phyloP scores from a whole-genome alignment of 2,113 vertebrate species.

The Leptodactylus fuscus region DNA sequence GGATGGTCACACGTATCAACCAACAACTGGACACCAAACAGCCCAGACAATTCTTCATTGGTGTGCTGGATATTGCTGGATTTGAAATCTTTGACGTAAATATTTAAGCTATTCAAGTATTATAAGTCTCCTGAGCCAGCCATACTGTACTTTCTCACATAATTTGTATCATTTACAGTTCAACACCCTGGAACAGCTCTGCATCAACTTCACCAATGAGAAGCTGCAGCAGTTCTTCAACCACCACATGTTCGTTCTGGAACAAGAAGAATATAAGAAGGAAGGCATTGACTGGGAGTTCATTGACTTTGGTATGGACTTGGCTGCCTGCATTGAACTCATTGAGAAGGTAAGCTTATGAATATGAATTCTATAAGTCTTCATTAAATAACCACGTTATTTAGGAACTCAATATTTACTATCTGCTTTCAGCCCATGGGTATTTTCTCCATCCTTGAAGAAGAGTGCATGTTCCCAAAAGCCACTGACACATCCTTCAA shows the following conservation, averaged over 20 bases:
- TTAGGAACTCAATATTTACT: not conserved
- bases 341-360: constrained; percentile 92
- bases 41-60: constrained; percentile 80
- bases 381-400: no score
- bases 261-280: constrained; percentile 90
- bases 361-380: no score
- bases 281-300: constrained; percentile 89
- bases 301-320: constrained; percentile 89
- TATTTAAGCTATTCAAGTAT: no score
- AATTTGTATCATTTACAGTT: no score
- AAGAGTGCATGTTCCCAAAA: constrained; percentile 89
- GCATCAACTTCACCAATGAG: constrained; percentile 90
- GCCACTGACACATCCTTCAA: constrained; percentile 83
- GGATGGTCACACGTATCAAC: constrained; percentile 75
- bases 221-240: constrained; percentile 93
- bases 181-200: constrained; percentile 88
- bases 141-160: constrained; percentile 56
- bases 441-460: constrained; percentile 83
- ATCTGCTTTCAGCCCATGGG: constrained; percentile 78
- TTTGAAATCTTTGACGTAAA: constrained; percentile 84
- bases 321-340: constrained; percentile 91
- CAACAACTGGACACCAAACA: constrained; percentile 75
- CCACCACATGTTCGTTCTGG: constrained; percentile 88
- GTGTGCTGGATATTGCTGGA: constrained; percentile 81
- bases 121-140: no score